These are phyloP conservation scores for Gadus macrocephalus DNA, from an alignment of 2,113 vertebrate species.

Conservation along the genomic window DNA sequence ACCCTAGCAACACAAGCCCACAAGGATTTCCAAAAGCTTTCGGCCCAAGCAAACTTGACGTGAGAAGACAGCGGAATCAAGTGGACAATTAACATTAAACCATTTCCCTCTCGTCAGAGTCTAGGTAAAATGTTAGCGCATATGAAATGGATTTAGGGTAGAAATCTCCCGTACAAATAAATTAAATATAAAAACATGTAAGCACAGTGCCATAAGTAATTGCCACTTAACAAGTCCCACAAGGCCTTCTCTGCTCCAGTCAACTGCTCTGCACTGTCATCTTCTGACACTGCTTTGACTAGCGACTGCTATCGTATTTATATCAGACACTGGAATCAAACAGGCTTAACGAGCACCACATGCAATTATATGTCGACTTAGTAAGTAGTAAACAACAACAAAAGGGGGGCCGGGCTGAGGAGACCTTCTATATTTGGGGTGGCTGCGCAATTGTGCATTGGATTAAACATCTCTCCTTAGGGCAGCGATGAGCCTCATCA, in stretches of 20 bases:
- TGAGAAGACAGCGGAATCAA: constrained; percentile 15
- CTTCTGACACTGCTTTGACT: constrained; percentile 52
- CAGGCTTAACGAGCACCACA: constrained; percentile 26
- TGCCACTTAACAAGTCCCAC: constrained; percentile 62
- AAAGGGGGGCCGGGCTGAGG: constrained; percentile 13
- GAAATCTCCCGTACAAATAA: constrained; percentile 35
- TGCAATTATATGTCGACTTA: constrained; percentile 6
- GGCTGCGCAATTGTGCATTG: constrained; percentile 24
- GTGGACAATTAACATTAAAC: constrained; percentile 17
- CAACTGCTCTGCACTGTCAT: constrained; percentile 44
- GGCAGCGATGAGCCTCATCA: constrained; percentile 52
- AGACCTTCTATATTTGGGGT: constrained; percentile 33
- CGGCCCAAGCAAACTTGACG: constrained; percentile 29
- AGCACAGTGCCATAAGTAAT: constrained; percentile 49
- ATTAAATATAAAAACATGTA: constrained; percentile 35
- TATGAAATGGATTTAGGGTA: constrained; percentile 5
- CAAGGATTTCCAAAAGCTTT: constrained; percentile 45
- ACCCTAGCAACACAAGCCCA: constrained; percentile 47
- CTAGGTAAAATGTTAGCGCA: constrained; percentile 7
- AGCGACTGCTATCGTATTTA: constrained; percentile 41
- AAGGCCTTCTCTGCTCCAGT: constrained; percentile 45
- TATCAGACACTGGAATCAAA: constrained; percentile 26
- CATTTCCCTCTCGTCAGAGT: constrained; percentile 34
- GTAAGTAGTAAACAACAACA: constrained; percentile 25
- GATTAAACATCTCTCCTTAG: constrained; percentile 38